Base-by-base conservation (phyloP, 2,888 invertebrate species). In the Nomada fucata region DNA sequence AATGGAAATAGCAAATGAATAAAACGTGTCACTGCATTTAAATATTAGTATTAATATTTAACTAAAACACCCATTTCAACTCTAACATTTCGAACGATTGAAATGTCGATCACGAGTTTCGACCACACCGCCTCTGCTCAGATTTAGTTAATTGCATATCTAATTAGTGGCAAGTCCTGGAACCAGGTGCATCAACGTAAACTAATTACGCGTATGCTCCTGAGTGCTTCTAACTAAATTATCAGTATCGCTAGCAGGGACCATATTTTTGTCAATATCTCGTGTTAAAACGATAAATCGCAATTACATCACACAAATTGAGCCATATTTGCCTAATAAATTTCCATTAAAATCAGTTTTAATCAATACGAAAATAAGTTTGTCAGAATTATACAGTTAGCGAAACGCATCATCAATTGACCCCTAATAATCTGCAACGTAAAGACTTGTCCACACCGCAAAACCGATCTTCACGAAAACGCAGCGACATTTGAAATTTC, bases 111-210 rank as follows among this genome's bases (percentile, higher is more conserved):
- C 53, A 53, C 18, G n/a, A 72, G 44, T 42, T 70, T 55, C 29
- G n/a, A 63, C 55, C 1, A 47, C 3, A 5, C 63, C 44, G 52
- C 18, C 36, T 76, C 52, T 23, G 57, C n/a, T 15, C 18, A 23
- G 63, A 29, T 80, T 68, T 63, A 68, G 52, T 76, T 82, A 80
- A 76, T 80, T 55, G 64, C 29, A 23, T 55, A n/a, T 55, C 64
- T 69, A 69, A 82, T 82, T 76, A 67, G 11, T 55, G 29, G 15
- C n/a, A 44, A 63, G 26, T 60, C n/a, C 26, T 47, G 1, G 42
- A 0, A 26, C 29, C 44, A 9, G 10, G 15, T n/a, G 23, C 60
- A 36, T 52, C 59, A 13, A 3, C 44, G 15, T 55, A 50, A 72
- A 61, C 55, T 73, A 57, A 76, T 76, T 65, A 44, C 52, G 2